phyloP scores from a whole-genome alignment of 2,113 vertebrate genomes.

The Mormyrus lacerda region DNA sequence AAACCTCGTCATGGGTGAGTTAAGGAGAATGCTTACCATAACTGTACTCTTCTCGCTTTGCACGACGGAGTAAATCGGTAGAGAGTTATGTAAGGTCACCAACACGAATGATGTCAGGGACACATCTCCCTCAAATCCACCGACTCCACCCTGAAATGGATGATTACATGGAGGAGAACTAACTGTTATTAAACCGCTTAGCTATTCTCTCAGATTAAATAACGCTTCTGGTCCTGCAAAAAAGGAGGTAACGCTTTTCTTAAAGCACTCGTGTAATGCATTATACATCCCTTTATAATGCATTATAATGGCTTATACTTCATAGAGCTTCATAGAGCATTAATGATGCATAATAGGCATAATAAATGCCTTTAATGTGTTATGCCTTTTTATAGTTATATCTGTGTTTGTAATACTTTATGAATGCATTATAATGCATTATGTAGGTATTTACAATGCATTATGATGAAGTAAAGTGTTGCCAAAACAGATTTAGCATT shows the following conservation, averaged over 20 bases:
- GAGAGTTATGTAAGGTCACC: slow-evolving; percentile 41
- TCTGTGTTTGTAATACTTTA: too few species aligned
- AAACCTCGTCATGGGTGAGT: background rate
- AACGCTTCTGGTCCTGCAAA: background rate
- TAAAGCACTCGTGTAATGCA: background rate
- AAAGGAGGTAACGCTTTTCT: background rate
- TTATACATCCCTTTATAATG: background rate
- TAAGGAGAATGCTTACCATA: slow-evolving; percentile 38
- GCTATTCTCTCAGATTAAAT: background rate
- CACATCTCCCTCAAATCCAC: slow-evolving; percentile 39
- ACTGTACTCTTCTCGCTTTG: slow-evolving; percentile 25
- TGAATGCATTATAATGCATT: background rate
- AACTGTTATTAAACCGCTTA: background rate
- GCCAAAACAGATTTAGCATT: background rate
- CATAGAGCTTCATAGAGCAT: too few species aligned
- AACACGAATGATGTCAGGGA: slow-evolving; percentile 56
- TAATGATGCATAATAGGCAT: too few species aligned
- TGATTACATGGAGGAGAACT: background rate
- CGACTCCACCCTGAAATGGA: slow-evolving; percentile 47
- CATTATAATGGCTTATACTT: background rate
- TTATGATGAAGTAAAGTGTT: background rate
- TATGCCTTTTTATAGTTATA: too few species aligned
- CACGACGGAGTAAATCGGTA: background rate
- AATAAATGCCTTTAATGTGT: too few species aligned
- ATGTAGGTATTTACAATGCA: background rate